Evolutionary conservation across 2,888 invertebrate species (phyloP), one percentile per base, ranked within the genome.

Genomic region (Griposia aprilina): DNA sequence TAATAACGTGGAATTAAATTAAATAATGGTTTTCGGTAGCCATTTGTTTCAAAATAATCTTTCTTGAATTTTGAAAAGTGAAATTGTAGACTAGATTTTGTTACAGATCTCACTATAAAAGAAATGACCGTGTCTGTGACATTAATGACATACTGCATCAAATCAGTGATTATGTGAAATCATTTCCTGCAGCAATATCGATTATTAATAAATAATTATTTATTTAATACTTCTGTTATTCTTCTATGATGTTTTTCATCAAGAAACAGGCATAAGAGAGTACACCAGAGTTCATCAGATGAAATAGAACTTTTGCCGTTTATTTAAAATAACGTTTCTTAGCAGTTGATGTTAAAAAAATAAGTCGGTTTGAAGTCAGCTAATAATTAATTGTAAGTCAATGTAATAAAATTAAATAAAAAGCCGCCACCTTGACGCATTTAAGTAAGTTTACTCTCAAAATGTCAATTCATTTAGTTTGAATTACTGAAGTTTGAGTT

Each of bases 381-480:
- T 23, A 36, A 78, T 66, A 17, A 55, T 36, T 66, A 17, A 55
- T 36, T 55, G 20, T 50, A 2, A 1, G 48, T 10, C 23, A 17
- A 23, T 55, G 26, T 60, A 78, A 52, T 78, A 69, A 65, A 67
- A 68, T 77, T 7, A 23, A 65, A 48, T 71, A 63, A 73, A 36
- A 57, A 23, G 10, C 3, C 10, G 20, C 11, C 48, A 41, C 72
- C 62, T 57, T 52, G 20, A 45, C n/a, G 8, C n/a, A 30, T 59
- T 50, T n/a, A n/a, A 57, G 26, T 57, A 20, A 15, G 63, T 55
- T 59, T 65, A 62, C 23, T 77, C 20, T 50, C 7, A 72, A 81
- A 81, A 83, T 72, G 79, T 68, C 81, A 78, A 26, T 66, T 55
- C 15, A 83, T 68, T 83, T 72, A 78, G 60, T 45, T 36, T 13